Evolutionary conservation across 92 coral and sea anemone species (phyloP), one percentile per base, ranked within the genome.

Genomic region (Umimayanthus chanpuru): DNA sequence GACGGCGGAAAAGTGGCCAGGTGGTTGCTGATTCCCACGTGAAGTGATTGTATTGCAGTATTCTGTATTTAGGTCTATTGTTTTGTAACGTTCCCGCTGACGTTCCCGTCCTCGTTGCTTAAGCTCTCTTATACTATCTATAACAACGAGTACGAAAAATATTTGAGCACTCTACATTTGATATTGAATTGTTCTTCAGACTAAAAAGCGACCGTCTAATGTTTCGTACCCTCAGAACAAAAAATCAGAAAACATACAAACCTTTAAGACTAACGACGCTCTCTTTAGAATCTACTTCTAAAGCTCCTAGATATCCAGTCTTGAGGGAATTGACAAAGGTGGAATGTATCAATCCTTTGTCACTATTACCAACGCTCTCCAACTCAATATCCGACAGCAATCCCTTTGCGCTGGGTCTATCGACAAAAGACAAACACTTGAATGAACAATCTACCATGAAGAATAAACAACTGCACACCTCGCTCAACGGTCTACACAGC

Each of bases 281-380:
- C 11, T 75, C 49, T 16, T n/a, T 75, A 29, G 79, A 20, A 20
- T 75, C 79, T 23, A 75, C 44, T 75, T 20, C 47, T 36, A 75
- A 75, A 36, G 79, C 12, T 15, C 79, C 79, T 21, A 75, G 1
- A 39, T 39, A 18, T 20, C 79, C 79, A 75, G 79, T 18, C 11
- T n/a, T 6, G 12, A 75, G 28, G 50, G 79, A 21, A 3, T 39
- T 75, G 79, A n/a, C 79, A 75, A 75, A 75, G 1, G 53, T 39
- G 49, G 79, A 75, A 9, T 75, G 79, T 39, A 75, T 75, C 2
- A 23, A 9, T 43, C 47, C n/a, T 9, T 39, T 75, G 50, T 75
- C 47, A n/a, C 53, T 75, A 39, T 75, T 75, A 20, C 79, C 79
- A 15, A 75, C 53, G 10, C 79, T 75, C 79, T 75, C 49, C 79